Conservation (phyloP, 2,888 invertebrate species). For the Nebria salina region DNA sequence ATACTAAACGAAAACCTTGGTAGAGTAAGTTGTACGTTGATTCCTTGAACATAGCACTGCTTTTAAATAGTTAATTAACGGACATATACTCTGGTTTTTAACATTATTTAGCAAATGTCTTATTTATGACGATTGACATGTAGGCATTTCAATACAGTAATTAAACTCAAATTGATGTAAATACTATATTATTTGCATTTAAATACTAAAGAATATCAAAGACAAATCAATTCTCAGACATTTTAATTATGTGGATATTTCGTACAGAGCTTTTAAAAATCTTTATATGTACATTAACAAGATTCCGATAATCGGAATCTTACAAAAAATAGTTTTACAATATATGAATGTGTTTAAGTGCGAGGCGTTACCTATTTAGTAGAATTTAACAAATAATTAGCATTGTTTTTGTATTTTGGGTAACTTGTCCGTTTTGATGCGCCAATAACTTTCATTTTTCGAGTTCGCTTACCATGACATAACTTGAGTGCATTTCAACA, state of each 20-base stretch:
- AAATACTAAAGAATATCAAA: no score
- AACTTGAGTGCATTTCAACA: constrained; percentile 16
- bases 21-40: constrained; percentile 24
- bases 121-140: constrained; percentile 33
- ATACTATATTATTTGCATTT: not conserved
- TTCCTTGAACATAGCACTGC: constrained; percentile 38
- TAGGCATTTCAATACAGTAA: constrained; percentile 8
- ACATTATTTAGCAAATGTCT: not conserved
- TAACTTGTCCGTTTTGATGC: constrained; percentile 31
- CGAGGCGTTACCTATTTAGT: not conserved
- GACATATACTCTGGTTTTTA: constrained; percentile 13
- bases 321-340: no score
- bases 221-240: no score
- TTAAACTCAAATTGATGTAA: not conserved
- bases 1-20: constrained; percentile 42
- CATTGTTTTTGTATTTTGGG: not conserved
- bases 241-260: no score
- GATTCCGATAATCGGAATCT: no score
- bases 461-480: constrained; percentile 37
- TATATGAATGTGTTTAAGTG: not conserved
- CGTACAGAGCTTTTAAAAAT: no score
- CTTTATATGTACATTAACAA: no score
- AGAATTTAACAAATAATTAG: not conserved
- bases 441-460: constrained; percentile 46
- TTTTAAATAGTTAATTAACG: constrained; percentile 40